These are phyloP conservation scores for Apis laboriosa DNA, from an alignment of 1,140 invertebrate genomes.

Conservation along the genomic window DNA sequence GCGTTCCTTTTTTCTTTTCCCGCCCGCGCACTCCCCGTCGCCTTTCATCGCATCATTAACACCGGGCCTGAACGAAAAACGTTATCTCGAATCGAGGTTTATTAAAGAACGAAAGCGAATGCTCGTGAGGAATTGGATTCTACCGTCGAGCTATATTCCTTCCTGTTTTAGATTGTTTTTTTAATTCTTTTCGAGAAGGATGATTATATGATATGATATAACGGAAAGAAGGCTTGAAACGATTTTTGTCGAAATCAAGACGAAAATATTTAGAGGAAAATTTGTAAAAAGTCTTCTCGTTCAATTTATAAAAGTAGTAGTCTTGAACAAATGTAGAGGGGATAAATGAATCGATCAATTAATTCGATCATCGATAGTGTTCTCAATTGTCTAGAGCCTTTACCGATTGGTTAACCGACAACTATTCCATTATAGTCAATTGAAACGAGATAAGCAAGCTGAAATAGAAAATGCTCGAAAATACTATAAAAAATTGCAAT, in stretches of 20 bases:
- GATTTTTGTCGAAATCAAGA: no score
- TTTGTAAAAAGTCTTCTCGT: no score
- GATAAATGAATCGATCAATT: neutral
- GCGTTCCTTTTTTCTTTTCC: conserved; percentile 6
- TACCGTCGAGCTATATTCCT: conserved; percentile 16
- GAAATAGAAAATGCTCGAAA: neutral
- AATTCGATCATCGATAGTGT: neutral
- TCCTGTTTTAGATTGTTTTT: neutral
- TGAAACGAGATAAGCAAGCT: no score
- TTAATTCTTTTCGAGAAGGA: no score
- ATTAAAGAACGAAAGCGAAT: conserved; percentile 58
- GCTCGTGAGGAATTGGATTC: conserved; percentile 54
- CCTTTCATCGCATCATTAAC: conserved; percentile 50
- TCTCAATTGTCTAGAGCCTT: no score
- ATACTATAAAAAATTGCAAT: no score
- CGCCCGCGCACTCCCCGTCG: conserved; percentile 55
- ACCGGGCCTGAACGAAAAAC: conserved; percentile 1
- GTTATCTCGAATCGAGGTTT: conserved; percentile 57
- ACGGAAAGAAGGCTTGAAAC: no score
- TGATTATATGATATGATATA: no score
- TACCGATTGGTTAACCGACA: neutral
- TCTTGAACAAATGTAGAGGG: no score
- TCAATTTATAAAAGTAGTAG: neutral
- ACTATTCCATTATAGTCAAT: neutral
- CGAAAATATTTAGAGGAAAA: no score